A percentile compares a stretch with the other conserved stretches of the same genome.
Conservation (phyloP, 2,888 invertebrate genomes). For the Dynastes hyllus region DNA sequence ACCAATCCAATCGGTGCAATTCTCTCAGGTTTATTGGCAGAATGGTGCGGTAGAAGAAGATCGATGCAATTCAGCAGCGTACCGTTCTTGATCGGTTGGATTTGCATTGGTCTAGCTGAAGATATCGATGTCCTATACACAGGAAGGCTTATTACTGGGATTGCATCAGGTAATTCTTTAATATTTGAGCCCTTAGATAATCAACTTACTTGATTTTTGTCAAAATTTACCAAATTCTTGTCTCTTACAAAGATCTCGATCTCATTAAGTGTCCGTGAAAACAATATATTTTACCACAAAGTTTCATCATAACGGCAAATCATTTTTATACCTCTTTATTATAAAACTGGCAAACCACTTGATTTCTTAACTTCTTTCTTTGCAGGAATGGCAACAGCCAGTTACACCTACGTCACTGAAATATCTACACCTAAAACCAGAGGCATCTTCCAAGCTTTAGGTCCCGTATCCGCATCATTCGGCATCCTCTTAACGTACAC, state of each 20-base stretch:
- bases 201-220: no score
- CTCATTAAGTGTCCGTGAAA: no score
- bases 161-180: conserved; percentile 76
- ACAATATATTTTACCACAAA: no score
- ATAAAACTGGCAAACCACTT: no score
- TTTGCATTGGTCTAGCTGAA: conserved; percentile 79
- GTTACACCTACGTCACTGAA: conserved; percentile 81
- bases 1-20: conserved; percentile 83
- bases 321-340: no score
- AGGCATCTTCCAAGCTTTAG: conserved; percentile 80
- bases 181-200: no score
- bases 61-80: conserved; percentile 80
- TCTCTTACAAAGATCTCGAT: no score
- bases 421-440: conserved; percentile 80
- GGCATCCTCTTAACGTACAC: conserved; percentile 82
- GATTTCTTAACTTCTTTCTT: conserved; percentile 54
- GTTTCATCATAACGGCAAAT: no score
- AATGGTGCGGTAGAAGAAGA: conserved; percentile 77
- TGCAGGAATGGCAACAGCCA: conserved; percentile 80
- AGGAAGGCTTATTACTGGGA: conserved; percentile 81
- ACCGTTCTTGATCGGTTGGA: conserved; percentile 81
- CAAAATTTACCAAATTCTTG: no score
- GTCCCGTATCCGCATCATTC: conserved; percentile 81
- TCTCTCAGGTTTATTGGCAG: conserved; percentile 80
- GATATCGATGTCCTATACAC: conserved; percentile 78